Conservation (phyloP, 2,113 vertebrate genomes). For the Laterallus jamaicensis region DNA sequence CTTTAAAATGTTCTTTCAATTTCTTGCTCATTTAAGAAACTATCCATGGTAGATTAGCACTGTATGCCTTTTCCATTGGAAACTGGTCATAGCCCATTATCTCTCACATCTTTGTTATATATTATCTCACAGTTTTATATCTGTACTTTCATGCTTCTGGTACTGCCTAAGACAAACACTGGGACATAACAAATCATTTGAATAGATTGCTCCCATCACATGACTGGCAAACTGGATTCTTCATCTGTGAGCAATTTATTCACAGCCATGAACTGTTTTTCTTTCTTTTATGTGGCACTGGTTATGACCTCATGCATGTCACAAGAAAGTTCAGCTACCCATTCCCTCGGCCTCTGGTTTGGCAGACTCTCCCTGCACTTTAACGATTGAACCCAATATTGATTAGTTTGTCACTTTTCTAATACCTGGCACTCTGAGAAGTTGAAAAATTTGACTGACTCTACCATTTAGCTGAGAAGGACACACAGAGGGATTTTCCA, state of each 20-base stretch:
- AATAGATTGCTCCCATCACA: slow-evolving; percentile 64
- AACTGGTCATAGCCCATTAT: slow-evolving; percentile 61
- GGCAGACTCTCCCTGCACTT: background rate
- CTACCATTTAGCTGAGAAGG: background rate
- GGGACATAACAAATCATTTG: slow-evolving; percentile 63
- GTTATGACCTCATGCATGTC: slow-evolving; percentile 53
- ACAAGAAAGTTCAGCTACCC: slow-evolving; percentile 61
- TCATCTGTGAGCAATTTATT: slow-evolving; percentile 72
- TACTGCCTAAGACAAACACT: slow-evolving; percentile 61
- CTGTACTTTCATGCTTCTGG: slow-evolving; percentile 60
- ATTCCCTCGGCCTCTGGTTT: background rate
- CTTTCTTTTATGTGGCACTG: slow-evolving; percentile 66
- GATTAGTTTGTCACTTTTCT: slow-evolving; percentile 35
- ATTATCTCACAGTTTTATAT: slow-evolving; percentile 52
- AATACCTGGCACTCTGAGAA: background rate
- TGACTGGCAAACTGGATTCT: slow-evolving; percentile 66
- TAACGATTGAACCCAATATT: background rate
- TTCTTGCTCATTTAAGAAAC: slow-evolving; percentile 71
- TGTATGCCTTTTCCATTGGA: slow-evolving; percentile 50
- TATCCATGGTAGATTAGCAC: slow-evolving; percentile 64
- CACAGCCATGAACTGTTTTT: slow-evolving; percentile 65
- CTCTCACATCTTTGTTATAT: slow-evolving; percentile 56
- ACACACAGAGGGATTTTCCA: background rate
- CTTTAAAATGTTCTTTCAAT: slow-evolving; percentile 63
- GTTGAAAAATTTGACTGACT: background rate